Base-by-base conservation (phyloP, 2,113 vertebrate genomes). In the Tachysurus vachellii region DNA sequence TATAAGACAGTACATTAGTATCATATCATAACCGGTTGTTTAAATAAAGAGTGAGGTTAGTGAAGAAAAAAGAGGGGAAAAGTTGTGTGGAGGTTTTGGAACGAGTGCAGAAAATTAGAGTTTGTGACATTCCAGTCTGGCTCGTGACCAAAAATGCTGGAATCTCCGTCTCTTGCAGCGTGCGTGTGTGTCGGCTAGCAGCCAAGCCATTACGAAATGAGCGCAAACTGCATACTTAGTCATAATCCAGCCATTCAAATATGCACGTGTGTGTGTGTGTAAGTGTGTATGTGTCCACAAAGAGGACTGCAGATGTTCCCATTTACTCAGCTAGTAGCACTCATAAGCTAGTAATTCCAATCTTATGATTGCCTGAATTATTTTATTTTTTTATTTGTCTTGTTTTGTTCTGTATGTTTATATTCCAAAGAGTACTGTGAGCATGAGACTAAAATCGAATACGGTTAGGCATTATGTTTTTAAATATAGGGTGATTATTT, bases 101-200 rank as follows among this genome's bases (percentile, higher is more conserved):
- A 90, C 82, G 26, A 54, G 88, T 76, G 88, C 88, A 91, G 89
- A 91, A 91, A 91, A 90, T 84, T 83, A 88, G 90, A 91, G 80
- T 90, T 91, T 86, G 91, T 92, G 88, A 88, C 90, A 89, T 93
- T 93, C 90, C 91, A 90, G 88, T 84, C 89, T 92, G 93, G 94
- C 93, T 89, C 90, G 42, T 73, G 85, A 88, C 91, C 93, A 92
- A 88, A 89, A 92, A 92, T 73, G 56, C 87, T 88, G 92, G 93
- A 92, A 93, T 93, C 89, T 94, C 93, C 92, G 89, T 92, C 90
- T 90, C 88, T 91, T 82, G 87, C 89, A 86, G 76, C 4, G 57
- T 76, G 90, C 56, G 77, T 86, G 84, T 87, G 82, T 88, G 89
- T 90, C 28, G 92, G 90, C 91, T 91, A 5, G 4, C 42, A 80